Percentiles rank a stretch among this genome's conserved stretches.
These are phyloP conservation scores for Electrona antarctica DNA, from an alignment of 2,113 vertebrate species.

Conservation along the genomic window DNA sequence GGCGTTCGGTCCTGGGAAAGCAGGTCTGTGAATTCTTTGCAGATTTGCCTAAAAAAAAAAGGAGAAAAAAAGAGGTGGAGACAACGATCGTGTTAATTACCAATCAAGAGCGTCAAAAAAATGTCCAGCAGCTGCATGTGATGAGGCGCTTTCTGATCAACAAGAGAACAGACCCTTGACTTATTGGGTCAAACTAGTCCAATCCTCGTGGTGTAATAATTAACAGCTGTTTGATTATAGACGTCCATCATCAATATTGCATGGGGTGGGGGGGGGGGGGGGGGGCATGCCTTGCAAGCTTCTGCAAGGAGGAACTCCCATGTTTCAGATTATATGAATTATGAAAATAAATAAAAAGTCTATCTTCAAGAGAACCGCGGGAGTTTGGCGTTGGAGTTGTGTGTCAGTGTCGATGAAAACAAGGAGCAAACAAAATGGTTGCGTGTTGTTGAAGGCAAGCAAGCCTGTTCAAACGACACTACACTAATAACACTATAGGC, in stretches of 20 bases:
- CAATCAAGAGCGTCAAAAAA: constrained; percentile 26
- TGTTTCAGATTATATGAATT: constrained; percentile 39
- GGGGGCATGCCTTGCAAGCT: constrained; percentile 6
- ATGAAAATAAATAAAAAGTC: constrained; percentile 30
- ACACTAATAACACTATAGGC: constrained; percentile 12
- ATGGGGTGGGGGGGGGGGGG: too few relatives aligned
- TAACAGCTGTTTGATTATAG: constrained; percentile 59
- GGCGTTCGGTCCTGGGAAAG: constrained; percentile 99
- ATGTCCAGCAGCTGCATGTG: constrained; percentile 19
- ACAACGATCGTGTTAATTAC: constrained; percentile 54
- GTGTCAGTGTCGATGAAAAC: constrained; percentile 57
- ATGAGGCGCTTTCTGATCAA: background rate
- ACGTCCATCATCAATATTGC: constrained; percentile 53
- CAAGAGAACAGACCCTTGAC: background rate
- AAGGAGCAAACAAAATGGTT: constrained; percentile 41
- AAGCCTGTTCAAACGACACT: constrained; percentile 23
- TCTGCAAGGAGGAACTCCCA: constrained; percentile 18
- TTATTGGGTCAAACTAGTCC: too few relatives aligned
- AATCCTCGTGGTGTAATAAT: constrained; percentile 29
- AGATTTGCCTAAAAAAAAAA: constrained; percentile 91
- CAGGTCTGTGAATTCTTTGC: constrained; percentile 99
- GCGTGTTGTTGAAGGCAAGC: constrained; percentile 6
- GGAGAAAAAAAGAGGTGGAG: background rate
- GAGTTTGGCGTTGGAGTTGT: constrained; percentile 42
- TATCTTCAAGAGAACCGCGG: background rate